Conservation (phyloP, 2,888 invertebrate genomes). For the Leptopilina myrica region DNA sequence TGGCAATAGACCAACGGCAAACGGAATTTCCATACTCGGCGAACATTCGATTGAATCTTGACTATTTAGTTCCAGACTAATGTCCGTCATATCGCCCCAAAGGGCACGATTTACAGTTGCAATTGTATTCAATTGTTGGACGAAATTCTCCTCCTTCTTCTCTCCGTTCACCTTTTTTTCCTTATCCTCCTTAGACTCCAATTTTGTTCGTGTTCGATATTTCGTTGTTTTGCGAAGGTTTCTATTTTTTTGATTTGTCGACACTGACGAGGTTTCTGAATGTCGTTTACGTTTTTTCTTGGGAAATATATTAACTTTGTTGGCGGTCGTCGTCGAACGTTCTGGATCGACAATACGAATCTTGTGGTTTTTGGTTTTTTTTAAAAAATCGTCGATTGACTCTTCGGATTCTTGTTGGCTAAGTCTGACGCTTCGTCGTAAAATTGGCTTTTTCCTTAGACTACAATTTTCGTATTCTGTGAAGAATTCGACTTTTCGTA, state of each 20-base stretch:
- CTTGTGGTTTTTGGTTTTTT: slow-evolving; percentile 49
- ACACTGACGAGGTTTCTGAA: slow-evolving; percentile 54
- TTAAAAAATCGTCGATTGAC: slow-evolving; percentile 53
- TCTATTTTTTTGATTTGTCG: slow-evolving; percentile 57
- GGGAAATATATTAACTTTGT: slow-evolving; percentile 33
- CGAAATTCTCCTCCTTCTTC: slow-evolving; percentile 18
- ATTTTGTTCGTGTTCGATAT: slow-evolving; percentile 3
- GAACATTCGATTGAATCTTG: slow-evolving; percentile 61
- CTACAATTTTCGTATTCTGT: slow-evolving; percentile 39
- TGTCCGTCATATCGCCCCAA: slow-evolving; percentile 75
- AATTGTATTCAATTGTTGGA: slow-evolving; percentile 60
- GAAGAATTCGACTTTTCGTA: slow-evolving; percentile 49
- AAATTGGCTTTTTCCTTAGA: slow-evolving; percentile 58
- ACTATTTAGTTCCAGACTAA: slow-evolving; percentile 59
- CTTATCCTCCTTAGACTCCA: slow-evolving; percentile 37
- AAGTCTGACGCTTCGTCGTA: slow-evolving; percentile 70
- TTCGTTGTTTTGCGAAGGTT: slow-evolving; percentile 62
- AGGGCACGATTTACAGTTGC: slow-evolving; percentile 71
- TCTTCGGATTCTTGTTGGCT: slow-evolving; percentile 71
- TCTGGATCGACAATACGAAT: slow-evolving; percentile 33
- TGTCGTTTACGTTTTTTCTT: slow-evolving; percentile 61
- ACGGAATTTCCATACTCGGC: slow-evolving; percentile 75
- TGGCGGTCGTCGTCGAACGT: slow-evolving; percentile 1
- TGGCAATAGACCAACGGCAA: slow-evolving; percentile 75
- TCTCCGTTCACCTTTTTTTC: slow-evolving; percentile 38